These are phyloP conservation scores for Phrynocephalus forsythii DNA, from an alignment of 2,797 vertebrate genomes.

Conservation along the genomic window DNA sequence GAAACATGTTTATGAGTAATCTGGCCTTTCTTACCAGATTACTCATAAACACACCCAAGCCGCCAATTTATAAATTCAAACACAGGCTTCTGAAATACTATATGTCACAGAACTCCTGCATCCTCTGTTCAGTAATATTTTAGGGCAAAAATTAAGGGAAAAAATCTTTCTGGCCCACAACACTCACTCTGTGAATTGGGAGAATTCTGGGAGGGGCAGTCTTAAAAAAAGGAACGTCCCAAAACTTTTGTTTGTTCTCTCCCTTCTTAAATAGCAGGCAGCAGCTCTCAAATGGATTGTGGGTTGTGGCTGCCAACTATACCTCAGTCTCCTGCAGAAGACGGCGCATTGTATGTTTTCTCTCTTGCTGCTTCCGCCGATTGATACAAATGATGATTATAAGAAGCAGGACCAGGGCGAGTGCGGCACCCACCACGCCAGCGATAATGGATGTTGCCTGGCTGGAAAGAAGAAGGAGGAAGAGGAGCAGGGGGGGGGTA, in stretches of 20 bases:
- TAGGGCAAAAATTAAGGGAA: no score
- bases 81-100: no score
- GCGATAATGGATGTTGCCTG: constrained; percentile 89
- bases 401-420: constrained; percentile 84
- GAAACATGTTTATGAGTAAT: no score
- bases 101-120: no score
- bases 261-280: neutral
- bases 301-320: neutral
- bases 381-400: constrained; percentile 85
- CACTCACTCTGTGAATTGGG: neutral
- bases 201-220: no score
- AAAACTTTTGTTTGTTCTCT: neutral
- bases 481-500: accelerated
- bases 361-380: constrained; percentile 87
- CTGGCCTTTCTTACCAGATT: no score
- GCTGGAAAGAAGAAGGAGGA: constrained; percentile 68
- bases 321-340: constrained; percentile 95
- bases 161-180: no score
- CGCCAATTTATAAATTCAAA: no score
- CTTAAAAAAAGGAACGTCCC: neutral
- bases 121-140: neutral
- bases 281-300: no score
- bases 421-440: constrained; percentile 87
- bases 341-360: constrained; percentile 89
- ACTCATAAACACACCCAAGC: no score